A percentile compares a stretch with the other conserved stretches of the same genome.
Conservation (phyloP, 64 coral and sea anemone genomes). For the Porites lutea region DNA sequence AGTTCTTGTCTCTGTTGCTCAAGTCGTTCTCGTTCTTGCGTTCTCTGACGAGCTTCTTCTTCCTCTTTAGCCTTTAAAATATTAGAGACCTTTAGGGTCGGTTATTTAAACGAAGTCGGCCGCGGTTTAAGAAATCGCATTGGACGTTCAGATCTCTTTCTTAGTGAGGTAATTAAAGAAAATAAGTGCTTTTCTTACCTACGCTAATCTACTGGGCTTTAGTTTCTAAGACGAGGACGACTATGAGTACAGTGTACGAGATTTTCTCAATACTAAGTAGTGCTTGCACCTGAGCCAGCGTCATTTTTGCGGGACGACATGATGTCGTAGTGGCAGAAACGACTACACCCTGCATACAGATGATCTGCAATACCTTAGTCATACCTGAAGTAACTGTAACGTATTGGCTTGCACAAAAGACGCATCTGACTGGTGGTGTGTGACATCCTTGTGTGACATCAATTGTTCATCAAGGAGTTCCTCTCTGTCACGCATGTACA, state of each 20-base stretch:
- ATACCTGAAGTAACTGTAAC: constrained; percentile 64
- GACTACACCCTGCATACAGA: neutral
- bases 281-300: too few species aligned
- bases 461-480: constrained; percentile 75
- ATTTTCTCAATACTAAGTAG: too few species aligned
- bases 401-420: constrained; percentile 48
- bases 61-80: constrained; percentile 53
- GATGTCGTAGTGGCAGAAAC: too few species aligned
- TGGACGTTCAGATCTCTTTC: too few species aligned
- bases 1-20: constrained; percentile 65
- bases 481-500: constrained; percentile 78
- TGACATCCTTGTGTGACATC: constrained; percentile 46
- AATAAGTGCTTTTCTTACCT: too few species aligned
- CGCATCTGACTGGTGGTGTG: constrained; percentile 35
- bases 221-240: too few species aligned
- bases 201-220: too few species aligned
- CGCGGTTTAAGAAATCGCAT: too few species aligned
- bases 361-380: neutral
- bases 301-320: too few species aligned
- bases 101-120: too few species aligned
- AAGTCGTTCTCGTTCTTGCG: constrained; percentile 41
- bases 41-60: constrained; percentile 32
- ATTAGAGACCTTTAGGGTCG: neutral
- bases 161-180: too few species aligned
- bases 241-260: too few species aligned